Percentiles rank a stretch among this genome's conserved stretches.
phyloP scores from a whole-genome alignment of 92 coral and sea anemone genomes.

The Scolanthus callimorphus region DNA sequence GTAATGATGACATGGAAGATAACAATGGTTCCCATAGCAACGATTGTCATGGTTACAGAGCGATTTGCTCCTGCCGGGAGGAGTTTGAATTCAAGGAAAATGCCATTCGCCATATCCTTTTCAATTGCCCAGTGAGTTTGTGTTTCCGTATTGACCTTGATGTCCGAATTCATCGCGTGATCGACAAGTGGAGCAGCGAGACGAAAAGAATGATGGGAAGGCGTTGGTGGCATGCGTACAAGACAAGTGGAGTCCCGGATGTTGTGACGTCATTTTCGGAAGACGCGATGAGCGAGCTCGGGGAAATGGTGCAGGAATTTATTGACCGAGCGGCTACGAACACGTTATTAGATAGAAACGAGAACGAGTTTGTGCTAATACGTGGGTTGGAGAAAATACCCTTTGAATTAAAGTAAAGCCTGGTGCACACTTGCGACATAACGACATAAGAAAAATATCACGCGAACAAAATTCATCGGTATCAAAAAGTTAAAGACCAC shows the following conservation, averaged over 20 bases:
- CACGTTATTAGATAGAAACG: slow-evolving; percentile 12
- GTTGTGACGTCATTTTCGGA: slow-evolving; percentile 31
- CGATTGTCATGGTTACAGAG: slow-evolving; percentile 23
- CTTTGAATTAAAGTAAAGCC: too few relatives aligned
- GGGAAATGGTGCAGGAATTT: slow-evolving; percentile 14
- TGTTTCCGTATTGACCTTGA: slow-evolving; percentile 47
- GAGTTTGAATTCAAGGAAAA: slow-evolving; percentile 23
- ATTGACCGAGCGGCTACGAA: slow-evolving; percentile 18
- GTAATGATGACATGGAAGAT: too few relatives aligned
- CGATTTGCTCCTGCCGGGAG: slow-evolving; percentile 50
- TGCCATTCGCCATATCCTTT: slow-evolving; percentile 41
- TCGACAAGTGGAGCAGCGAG: too few relatives aligned
- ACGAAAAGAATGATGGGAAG: too few relatives aligned
- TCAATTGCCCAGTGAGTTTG: too few relatives aligned
- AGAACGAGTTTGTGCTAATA: slow-evolving; percentile 36
- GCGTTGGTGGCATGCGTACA: slow-evolving; percentile 56
- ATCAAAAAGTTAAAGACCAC: too few relatives aligned
- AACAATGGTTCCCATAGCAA: too few relatives aligned
- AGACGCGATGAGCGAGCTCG: slow-evolving; percentile 29
- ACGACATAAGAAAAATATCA: too few relatives aligned
- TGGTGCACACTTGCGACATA: too few relatives aligned
- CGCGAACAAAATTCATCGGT: too few relatives aligned
- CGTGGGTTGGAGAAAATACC: slow-evolving; percentile 37
- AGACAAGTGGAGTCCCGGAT: slow-evolving; percentile 49
- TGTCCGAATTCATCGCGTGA: too few relatives aligned